A percentile compares a stretch with the other conserved stretches of the same genome.
phyloP scores from a whole-genome alignment of 1,140 invertebrate species.

The Nymphalis io region DNA sequence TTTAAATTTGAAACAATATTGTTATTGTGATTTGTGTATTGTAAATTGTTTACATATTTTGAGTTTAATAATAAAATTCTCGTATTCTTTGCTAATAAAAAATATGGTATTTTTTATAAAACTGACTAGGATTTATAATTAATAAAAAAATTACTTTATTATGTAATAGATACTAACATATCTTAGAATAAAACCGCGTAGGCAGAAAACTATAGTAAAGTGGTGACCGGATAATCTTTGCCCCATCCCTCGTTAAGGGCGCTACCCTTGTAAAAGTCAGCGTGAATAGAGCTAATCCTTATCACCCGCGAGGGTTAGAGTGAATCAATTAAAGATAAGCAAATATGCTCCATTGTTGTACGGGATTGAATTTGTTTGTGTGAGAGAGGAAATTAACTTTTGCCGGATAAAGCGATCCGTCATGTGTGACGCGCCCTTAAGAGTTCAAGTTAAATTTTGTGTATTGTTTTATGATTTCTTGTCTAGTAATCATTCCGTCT shows the following conservation, averaged over 20 bases:
- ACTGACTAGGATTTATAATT: too few species aligned
- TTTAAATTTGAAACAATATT: too few species aligned
- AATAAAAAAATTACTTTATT: too few species aligned
- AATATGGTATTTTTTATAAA: too few species aligned
- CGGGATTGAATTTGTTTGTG: conserved; percentile 72
- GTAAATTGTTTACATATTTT: too few species aligned
- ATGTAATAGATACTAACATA: too few species aligned
- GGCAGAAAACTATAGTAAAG: background rate
- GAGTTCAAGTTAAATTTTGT: conserved; percentile 21
- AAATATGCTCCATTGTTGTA: conserved; percentile 75
- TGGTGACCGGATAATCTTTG: conserved; percentile 43
- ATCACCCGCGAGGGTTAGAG: conserved; percentile 70
- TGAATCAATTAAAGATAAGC: conserved; percentile 81
- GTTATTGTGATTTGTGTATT: too few species aligned
- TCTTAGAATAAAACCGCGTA: background rate
- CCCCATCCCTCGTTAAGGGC: conserved; percentile 65
- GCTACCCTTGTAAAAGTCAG: conserved; percentile 78
- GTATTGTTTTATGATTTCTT: conserved; percentile 24
- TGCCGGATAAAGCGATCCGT: conserved; percentile 68
- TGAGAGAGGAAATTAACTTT: conserved; percentile 78
- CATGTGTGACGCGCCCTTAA: conserved; percentile 62
- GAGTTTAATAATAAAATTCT: too few species aligned
- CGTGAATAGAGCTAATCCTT: conserved; percentile 77
- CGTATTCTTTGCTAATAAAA: too few species aligned
- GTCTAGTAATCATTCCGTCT: too few species aligned